Percentiles rank a stretch among this genome's conserved stretches.
Conservation (phyloP, 2,797 vertebrate species). For the Myiotriccus ornatus region DNA sequence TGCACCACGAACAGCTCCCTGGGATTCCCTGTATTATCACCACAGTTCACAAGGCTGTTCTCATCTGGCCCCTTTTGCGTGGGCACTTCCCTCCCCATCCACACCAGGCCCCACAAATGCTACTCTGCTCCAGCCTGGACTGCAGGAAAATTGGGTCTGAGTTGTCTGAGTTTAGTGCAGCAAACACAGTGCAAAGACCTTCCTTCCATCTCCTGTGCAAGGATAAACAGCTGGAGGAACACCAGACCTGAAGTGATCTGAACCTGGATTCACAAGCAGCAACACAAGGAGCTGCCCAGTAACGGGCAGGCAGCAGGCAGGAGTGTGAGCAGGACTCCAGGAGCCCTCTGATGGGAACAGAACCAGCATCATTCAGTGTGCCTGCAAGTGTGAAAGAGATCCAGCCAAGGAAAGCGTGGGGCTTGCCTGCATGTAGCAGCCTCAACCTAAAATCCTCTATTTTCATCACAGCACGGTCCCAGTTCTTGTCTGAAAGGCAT, state of each 20-base stretch:
- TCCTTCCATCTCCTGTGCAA: not conserved
- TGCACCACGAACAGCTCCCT: not conserved
- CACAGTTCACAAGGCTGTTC: not conserved
- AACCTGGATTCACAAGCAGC: not conserved
- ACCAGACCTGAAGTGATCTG: not conserved
- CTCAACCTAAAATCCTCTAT: not conserved
- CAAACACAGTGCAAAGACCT: not conserved
- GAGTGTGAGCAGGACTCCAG: not conserved
- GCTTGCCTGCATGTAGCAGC: not conserved
- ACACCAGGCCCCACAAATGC: accelerated
- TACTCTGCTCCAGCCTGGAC: not conserved
- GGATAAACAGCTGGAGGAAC: not conserved
- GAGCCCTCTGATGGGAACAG: constrained; percentile 9
- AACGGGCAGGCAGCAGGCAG: not conserved
- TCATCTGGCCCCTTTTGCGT: accelerated
- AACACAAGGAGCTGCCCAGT: not conserved
- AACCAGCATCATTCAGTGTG: not conserved
- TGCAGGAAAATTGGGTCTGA: not conserved
- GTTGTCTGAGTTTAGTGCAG: not conserved
- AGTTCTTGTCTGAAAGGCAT: not conserved
- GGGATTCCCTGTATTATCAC: not conserved
- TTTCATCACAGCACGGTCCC: not conserved
- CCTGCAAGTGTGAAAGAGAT: not conserved
- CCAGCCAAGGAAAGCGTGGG: not conserved
- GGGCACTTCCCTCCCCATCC: not conserved